Conservation (phyloP, 53 echinoderm and acorn worm genomes). For the Zoroaster sp. region DNA sequence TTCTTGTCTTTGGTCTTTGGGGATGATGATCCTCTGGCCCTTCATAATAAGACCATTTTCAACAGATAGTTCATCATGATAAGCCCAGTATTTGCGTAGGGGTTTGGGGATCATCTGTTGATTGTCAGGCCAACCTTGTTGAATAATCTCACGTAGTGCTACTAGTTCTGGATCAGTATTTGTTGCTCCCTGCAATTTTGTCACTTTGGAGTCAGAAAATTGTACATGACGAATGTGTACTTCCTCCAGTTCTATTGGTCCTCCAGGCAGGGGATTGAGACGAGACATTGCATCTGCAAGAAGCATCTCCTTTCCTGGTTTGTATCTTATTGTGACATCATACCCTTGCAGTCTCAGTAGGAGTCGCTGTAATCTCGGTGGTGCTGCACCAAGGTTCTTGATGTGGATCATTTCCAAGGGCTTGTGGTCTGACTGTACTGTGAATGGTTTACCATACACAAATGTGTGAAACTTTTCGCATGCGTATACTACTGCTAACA, state of each 20-base stretch:
- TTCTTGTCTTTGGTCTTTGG: conserved; percentile 14
- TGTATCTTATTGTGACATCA: too few species aligned
- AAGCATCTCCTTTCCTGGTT: too few species aligned
- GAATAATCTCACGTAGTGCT: conserved; percentile 54
- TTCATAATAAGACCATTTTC: conserved; percentile 56
- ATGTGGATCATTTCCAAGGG: too few species aligned
- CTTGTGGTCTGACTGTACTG: too few species aligned
- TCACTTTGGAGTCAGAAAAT: conserved; percentile 48
- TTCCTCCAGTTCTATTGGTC: conserved; percentile 9
- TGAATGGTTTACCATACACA: too few species aligned
- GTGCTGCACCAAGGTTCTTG: too few species aligned
- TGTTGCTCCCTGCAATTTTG: conserved; percentile 47
- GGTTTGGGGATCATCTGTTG: conserved; percentile 39
- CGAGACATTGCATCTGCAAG: too few species aligned
- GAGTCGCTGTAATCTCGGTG: too few species aligned
- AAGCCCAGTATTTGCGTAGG: conserved; percentile 55
- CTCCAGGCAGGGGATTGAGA: conserved; percentile 51
- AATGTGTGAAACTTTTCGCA: too few species aligned
- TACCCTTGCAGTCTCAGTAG: too few species aligned
- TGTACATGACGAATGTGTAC: conserved; percentile 56
- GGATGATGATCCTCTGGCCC: conserved; percentile 57
- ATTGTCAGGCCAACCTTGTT: too few species aligned
- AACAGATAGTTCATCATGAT: conserved; percentile 49
- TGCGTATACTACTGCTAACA: too few species aligned
- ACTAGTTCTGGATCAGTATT: conserved; percentile 50